A percentile compares a stretch with the other conserved stretches of the same genome.
Conservation (phyloP, 2,797 vertebrate genomes). For the Anableps anableps region DNA sequence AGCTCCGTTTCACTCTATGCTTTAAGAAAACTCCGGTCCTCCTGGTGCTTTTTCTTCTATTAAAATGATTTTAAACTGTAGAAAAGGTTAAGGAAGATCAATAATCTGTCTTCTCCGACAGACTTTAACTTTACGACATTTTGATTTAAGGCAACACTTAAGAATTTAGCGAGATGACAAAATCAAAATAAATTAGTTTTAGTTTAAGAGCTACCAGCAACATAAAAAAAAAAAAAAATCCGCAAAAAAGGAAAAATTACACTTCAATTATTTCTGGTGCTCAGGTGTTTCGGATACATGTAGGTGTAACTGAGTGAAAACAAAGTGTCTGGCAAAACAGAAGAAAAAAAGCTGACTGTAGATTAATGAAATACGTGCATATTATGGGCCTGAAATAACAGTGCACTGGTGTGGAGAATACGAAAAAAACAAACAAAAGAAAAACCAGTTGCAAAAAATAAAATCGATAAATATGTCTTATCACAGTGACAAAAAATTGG, state of each 20-base stretch:
- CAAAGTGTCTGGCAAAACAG: constrained; percentile 30
- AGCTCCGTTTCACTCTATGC: neutral
- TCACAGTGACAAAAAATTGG: constrained; percentile 48
- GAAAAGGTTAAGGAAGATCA: neutral
- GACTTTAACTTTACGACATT: neutral
- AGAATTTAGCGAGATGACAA: neutral
- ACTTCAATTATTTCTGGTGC: neutral
- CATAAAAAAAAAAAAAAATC: neutral
- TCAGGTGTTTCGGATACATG: neutral
- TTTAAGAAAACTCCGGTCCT: neutral
- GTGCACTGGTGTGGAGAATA: constrained; percentile 45
- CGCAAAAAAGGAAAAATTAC: neutral
- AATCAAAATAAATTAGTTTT: neutral
- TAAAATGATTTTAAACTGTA: neutral
- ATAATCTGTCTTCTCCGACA: neutral
- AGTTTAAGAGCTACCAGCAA: neutral
- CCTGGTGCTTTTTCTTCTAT: neutral
- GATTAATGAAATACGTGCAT: constrained; percentile 58
- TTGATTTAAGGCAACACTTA: neutral
- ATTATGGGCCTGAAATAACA: constrained; percentile 44
- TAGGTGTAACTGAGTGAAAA: constrained; percentile 10
- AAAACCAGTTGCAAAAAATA: constrained; percentile 44
- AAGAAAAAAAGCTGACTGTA: constrained; percentile 43
- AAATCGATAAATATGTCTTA: constrained; percentile 5
- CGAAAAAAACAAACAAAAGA: constrained; percentile 36